Percentiles rank a stretch among this genome's conserved stretches.
These are phyloP conservation scores for Gymnothorax reevesii DNA, from an alignment of 2,797 vertebrate genomes.

Conservation along the genomic window DNA sequence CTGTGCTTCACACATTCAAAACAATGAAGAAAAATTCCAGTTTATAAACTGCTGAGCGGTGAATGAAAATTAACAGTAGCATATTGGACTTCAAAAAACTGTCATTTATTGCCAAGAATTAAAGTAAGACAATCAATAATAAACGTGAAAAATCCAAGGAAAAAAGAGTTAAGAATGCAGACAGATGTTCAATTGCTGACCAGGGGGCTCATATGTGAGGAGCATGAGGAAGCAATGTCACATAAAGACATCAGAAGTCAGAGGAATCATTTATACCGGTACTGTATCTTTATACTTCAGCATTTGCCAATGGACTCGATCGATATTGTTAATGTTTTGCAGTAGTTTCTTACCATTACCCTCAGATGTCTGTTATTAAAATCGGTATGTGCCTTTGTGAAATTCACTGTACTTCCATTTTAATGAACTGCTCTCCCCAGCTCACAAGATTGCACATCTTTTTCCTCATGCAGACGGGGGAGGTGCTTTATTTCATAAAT, in stretches of 20 bases:
- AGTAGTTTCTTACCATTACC: constrained; percentile 58
- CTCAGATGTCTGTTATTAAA: not conserved
- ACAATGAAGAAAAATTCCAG: constrained; percentile 77
- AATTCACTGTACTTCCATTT: not conserved
- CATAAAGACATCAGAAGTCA: constrained; percentile 77
- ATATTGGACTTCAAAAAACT: constrained; percentile 67
- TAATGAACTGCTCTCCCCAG: not conserved
- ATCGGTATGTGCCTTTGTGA: not conserved
- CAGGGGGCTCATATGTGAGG: constrained; percentile 67
- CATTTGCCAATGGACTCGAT: constrained; percentile 77
- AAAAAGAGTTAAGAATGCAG: constrained; percentile 68
- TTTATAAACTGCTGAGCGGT: constrained; percentile 68
- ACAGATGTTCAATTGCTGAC: constrained; percentile 77
- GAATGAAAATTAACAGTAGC: constrained; percentile 69
- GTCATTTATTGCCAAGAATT: constrained; percentile 75
- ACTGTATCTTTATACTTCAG: constrained; percentile 77
- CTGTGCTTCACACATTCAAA: constrained; percentile 67
- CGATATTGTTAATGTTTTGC: constrained; percentile 82
- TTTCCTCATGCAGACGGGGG: not conserved
- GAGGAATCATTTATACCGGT: constrained; percentile 75
- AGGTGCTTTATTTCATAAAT: not conserved
- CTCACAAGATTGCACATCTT: not conserved
- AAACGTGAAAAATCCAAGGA: constrained; percentile 42
- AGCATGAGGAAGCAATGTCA: constrained; percentile 77
- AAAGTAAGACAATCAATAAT: constrained; percentile 22